Percentiles rank a stretch among this genome's conserved stretches.
These are phyloP conservation scores for Lophotriccus pileatus DNA, from an alignment of 2,797 vertebrate species.

Conservation along the genomic window DNA sequence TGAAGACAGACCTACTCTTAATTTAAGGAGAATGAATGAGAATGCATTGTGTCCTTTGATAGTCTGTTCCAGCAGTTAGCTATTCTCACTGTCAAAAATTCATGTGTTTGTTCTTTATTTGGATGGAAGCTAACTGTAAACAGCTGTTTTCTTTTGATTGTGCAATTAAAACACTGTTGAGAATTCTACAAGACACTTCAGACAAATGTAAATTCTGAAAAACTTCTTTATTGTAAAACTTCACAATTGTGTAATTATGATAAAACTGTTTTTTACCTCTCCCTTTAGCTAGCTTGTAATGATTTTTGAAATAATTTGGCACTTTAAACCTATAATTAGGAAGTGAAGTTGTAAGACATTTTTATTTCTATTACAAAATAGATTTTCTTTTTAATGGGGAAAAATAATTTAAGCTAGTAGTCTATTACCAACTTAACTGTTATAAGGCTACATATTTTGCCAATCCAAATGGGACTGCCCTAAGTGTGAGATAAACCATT, in stretches of 20 bases:
- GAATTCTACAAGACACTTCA: not conserved
- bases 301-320: not conserved
- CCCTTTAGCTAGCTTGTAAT: not conserved
- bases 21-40: not conserved
- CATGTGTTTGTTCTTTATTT: not conserved
- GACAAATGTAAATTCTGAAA: conserved; percentile 7
- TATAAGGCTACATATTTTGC: not conserved
- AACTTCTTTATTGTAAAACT: conserved; percentile 5
- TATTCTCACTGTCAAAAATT: conserved; percentile 10
- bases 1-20: not conserved
- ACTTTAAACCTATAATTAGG: not conserved
- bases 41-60: not conserved
- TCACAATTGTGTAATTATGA: not conserved
- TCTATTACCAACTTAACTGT: not conserved
- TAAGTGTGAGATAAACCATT: not conserved
- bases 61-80: not conserved
- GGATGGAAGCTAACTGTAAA: conserved; percentile 30
- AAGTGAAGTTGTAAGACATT: not conserved
- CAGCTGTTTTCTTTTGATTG: conserved; percentile 27
- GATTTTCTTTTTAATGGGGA: not conserved
- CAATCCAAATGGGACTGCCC: not conserved
- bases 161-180: not conserved
- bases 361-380: not conserved
- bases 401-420: not conserved
- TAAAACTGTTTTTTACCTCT: not conserved